Conservation (phyloP, 53 echinoderm and acorn worm genomes). For the Hippasteria phrygiana region DNA sequence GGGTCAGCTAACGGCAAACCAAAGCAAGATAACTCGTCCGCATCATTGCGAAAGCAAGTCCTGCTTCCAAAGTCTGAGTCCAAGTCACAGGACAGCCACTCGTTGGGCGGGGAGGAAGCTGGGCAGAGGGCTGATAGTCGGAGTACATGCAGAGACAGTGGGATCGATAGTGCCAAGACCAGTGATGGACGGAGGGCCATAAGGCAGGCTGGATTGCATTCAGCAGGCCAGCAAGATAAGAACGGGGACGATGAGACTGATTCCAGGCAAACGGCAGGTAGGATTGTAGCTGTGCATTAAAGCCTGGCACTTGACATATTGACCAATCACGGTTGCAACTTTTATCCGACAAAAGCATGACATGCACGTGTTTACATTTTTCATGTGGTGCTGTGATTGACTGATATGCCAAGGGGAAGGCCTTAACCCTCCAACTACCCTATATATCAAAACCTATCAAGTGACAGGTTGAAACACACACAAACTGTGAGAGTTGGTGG, state of each 20-base stretch:
- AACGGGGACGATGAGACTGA: neutral
- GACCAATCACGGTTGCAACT: neutral
- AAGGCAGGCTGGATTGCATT: neutral
- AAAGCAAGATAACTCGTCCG: slow-evolving; percentile 7
- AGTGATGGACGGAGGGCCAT: slow-evolving; percentile 70
- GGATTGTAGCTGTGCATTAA: neutral
- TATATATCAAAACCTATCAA: too few relatives aligned
- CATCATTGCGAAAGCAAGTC: slow-evolving; percentile 46
- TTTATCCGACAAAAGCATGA: neutral
- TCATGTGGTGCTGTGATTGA: too few relatives aligned
- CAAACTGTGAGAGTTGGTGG: too few relatives aligned
- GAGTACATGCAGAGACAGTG: slow-evolving; percentile 84
- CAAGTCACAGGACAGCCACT: slow-evolving; percentile 9
- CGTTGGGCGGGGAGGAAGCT: neutral
- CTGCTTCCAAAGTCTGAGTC: slow-evolving; percentile 44
- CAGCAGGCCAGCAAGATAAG: neutral
- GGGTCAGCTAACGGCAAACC: slow-evolving; percentile 25
- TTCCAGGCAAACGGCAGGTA: slow-evolving; percentile 39
- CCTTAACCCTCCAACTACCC: too few relatives aligned
- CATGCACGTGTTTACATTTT: too few relatives aligned
- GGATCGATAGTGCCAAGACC: slow-evolving; percentile 96
- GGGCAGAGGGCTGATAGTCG: slow-evolving; percentile 65
- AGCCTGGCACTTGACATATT: too few relatives aligned
- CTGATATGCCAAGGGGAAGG: too few relatives aligned
- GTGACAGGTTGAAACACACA: too few relatives aligned